phyloP scores from a whole-genome alignment of 2,113 vertebrate species.

The Hippocampus zosterae region DNA sequence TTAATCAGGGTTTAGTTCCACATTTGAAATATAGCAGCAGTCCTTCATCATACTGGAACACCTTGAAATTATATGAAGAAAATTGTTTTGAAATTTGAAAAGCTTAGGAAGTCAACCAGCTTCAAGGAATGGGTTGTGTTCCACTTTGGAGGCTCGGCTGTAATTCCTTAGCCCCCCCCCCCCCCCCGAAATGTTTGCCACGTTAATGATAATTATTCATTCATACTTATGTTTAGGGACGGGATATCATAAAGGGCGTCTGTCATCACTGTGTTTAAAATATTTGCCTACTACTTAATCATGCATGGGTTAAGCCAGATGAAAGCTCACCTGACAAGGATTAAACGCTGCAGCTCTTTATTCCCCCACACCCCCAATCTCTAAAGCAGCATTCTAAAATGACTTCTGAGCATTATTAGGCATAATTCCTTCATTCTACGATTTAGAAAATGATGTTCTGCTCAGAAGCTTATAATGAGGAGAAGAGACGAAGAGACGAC shows the following conservation, averaged over 20 bases:
- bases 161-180: not conserved
- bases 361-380: not conserved
- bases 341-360: not conserved
- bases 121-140: not conserved
- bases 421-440: not conserved
- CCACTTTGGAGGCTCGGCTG: not conserved
- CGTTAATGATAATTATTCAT: slow-evolving; percentile 14
- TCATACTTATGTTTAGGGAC: not conserved
- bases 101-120: too few species aligned
- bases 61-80: too few species aligned
- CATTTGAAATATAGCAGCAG: too few species aligned
- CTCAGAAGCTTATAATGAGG: slow-evolving; percentile 12
- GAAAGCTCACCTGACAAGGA: not conserved
- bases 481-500: slow-evolving; percentile 37
- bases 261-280: slow-evolving; percentile 20
- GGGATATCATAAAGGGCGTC: slow-evolving; percentile 22
- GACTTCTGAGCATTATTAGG: not conserved
- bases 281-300: not conserved
- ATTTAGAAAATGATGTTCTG: slow-evolving; percentile 11
- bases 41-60: too few species aligned
- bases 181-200: slow-evolving; percentile 6
- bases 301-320: slow-evolving; percentile 8
- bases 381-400: slow-evolving; percentile 1
- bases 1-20: too few species aligned
- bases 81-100: too few species aligned